Evolutionary conservation across 2,113 vertebrate species (phyloP), one percentile per base, ranked within the genome.

Genomic region (Seriola rivoliana): DNA sequence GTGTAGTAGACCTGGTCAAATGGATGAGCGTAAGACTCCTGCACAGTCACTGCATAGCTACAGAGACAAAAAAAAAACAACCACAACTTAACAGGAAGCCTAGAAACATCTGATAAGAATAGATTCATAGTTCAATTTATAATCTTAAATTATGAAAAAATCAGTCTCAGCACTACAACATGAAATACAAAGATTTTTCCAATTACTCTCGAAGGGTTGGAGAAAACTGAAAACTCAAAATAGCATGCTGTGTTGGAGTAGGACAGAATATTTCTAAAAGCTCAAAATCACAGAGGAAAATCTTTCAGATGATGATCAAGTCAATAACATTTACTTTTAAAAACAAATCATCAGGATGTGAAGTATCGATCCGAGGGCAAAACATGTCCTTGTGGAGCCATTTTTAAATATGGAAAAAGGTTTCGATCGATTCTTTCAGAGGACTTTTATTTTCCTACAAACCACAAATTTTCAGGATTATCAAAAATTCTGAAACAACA

Each of bases 1-100:
- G 97, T 98, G 75, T 99, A 99, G 91, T 97, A 99, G 90, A 99
- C 96, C 94, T 99, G 97, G 89, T 99, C 97, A 1, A 98, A 99
- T 0, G 97, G 97, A 54, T 99, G 97, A 4, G 97, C 96, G 0
- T 98, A 99, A 0, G 97, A 98, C 83, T 99, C 97, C 94, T 99
- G 97, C 21, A 99, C 97, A 0, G 97, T 99, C 91, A 99, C 97
- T 0, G 97, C 97, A 0, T 99, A 99, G 89, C 97, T 99, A 82
- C 1, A 63, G 58, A 11, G n/a, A 70, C 0, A 63, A 10, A 55
- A 0, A 32, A 21, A 38, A 25, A 1, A 77, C 12, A 29, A 17
- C 0, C 23, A 14, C 32, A 74, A 3, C 0, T 74, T n/a, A 65
- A 65, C 19, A 40, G 5, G 13, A 40, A 1, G 23, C 3, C 3